Conservation (phyloP, 2,113 vertebrate species). For the Chaenogobius annularis region DNA sequence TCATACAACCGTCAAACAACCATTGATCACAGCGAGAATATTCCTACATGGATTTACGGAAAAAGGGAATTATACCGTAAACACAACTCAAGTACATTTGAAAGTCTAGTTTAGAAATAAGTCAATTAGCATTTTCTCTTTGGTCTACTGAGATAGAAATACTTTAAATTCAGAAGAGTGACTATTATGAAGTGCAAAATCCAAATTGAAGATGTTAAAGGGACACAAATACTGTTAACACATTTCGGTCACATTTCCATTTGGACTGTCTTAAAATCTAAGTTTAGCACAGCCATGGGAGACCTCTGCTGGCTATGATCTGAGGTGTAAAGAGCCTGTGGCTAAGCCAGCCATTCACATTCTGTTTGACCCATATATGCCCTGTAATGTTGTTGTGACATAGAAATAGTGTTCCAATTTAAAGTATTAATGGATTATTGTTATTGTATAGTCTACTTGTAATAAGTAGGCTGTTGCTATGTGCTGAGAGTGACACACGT, state of each 20-base stretch:
- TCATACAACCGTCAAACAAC: neutral
- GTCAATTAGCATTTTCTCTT: too few relatives aligned
- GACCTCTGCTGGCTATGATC: constrained; percentile 48
- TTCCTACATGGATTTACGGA: neutral
- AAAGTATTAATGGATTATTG: neutral
- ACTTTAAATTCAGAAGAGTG: neutral
- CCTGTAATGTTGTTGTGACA: neutral
- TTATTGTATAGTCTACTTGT: neutral
- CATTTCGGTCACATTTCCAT: neutral
- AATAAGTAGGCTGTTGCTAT: neutral
- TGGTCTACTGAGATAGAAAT: too few relatives aligned
- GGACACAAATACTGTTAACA: neutral
- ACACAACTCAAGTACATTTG: neutral
- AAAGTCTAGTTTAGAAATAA: too few relatives aligned
- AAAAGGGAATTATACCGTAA: neutral
- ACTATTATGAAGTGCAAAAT: neutral
- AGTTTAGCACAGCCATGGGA: constrained; percentile 15
- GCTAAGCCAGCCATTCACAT: neutral
- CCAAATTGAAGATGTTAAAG: neutral
- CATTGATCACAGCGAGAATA: neutral
- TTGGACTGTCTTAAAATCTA: neutral
- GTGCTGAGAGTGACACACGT: neutral
- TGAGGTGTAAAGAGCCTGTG: constrained; percentile 4
- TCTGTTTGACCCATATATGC: neutral
- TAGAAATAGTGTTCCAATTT: too few relatives aligned